Conservation (phyloP, 2,888 invertebrate species). For the Hyposoter dolosus region DNA sequence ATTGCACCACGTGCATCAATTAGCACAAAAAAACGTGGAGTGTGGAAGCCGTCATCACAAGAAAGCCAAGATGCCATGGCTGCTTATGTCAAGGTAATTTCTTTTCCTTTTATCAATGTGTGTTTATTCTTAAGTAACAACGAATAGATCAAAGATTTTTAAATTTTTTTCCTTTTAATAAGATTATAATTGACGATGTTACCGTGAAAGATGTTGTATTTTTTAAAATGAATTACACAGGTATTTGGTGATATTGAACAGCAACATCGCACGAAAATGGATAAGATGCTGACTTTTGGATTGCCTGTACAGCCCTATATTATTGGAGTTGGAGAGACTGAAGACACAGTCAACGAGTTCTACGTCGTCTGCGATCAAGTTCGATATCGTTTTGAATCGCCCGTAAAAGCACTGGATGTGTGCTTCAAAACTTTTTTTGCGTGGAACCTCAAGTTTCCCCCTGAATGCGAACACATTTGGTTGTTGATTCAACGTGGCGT, state of each 20-base stretch:
- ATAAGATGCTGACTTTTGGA: conserved; percentile 26
- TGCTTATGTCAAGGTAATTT: too few species aligned
- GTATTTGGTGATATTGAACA: conserved; percentile 23
- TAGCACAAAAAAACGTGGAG: too few species aligned
- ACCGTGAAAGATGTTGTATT: neutral
- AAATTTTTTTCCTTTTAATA: neutral
- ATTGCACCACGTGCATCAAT: conserved; percentile 30
- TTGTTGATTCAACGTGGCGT: conserved; percentile 34
- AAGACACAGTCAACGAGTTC: conserved; percentile 28
- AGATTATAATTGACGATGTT: neutral
- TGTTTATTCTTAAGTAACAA: too few species aligned
- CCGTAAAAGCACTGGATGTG: conserved; percentile 51
- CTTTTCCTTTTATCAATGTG: too few species aligned
- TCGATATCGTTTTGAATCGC: conserved; percentile 54
- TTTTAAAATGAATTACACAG: neutral
- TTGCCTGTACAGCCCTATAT: conserved; percentile 63
- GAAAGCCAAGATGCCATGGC: too few species aligned
- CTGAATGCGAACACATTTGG: conserved; percentile 28
- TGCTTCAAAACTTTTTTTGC: conserved; percentile 55
- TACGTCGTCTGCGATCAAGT: conserved; percentile 46
- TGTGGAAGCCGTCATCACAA: too few species aligned
- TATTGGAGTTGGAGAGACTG: conserved; percentile 51
- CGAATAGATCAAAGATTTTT: too few species aligned
- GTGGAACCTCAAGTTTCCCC: conserved; percentile 2
- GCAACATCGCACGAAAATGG: conserved; percentile 16